Evolutionary conservation across 2,113 vertebrate genomes (phyloP).

Genomic region (Paraplagusia blochii): DNA sequence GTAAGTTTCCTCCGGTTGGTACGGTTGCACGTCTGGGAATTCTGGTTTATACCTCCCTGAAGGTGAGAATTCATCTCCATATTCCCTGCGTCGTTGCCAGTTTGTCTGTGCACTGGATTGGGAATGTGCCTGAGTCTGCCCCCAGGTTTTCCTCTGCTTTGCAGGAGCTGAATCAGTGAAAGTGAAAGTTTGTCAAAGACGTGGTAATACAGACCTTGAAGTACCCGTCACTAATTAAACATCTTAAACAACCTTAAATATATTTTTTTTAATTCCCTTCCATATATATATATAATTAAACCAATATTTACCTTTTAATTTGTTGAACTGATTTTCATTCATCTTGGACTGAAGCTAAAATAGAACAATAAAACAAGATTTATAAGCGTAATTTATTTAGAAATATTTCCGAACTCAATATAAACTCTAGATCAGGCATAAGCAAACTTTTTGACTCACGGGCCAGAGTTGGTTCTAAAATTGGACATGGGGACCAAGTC

Average conservation of each 20-base stretch:
- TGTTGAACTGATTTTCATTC: slow-evolving; percentile 16
- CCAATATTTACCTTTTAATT: slow-evolving; percentile 37
- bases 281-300: too few species aligned
- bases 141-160: slow-evolving; percentile 21
- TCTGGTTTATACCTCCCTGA: neutral
- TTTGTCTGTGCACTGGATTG: neutral
- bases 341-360: slow-evolving; percentile 43
- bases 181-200: neutral
- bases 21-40: neutral
- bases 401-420: too few species aligned
- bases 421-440: too few species aligned
- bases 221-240: too few species aligned
- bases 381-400: too few species aligned
- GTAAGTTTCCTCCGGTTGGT: slow-evolving; percentile 15
- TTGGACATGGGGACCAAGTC: too few species aligned
- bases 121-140: neutral
- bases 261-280: too few species aligned
- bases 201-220: too few species aligned
- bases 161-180: slow-evolving; percentile 30
- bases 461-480: too few species aligned
- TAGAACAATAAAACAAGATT: neutral
- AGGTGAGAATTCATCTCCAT: neutral
- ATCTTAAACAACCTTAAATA: too few species aligned
- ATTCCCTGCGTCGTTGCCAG: slow-evolving; percentile 11
- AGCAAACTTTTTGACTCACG: too few species aligned